Evolutionary conservation across 2,113 vertebrate species (phyloP), one percentile per base, ranked within the genome.

Genomic region (Dascyllus trimaculatus): DNA sequence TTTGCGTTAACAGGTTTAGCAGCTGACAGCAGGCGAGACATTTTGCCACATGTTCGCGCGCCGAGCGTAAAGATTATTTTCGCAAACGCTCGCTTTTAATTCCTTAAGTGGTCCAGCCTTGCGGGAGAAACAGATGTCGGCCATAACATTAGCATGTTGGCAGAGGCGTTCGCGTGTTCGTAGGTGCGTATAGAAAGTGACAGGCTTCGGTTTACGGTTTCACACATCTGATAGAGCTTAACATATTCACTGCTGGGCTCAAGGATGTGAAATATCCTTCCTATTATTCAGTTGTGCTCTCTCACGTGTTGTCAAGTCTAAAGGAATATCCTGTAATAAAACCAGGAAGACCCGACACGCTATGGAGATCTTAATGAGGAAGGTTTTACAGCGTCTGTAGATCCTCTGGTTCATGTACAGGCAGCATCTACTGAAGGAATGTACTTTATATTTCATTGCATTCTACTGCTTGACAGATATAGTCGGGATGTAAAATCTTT

Each of bases 151-250:
- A 54, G 18, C 53, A 3, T 71, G 22, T 19, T 66, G 63, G 38
- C 62, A 32, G 59, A 53, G n/a, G 4, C 35, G 14, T 17, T 32
- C 38, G 59, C 70, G 71, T 40, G 72, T 45, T 29, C 29, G 70
- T 51, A 18, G 49, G 2, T n/a, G n/a, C n/a, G n/a, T 57, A 56
- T 84, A 78, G 45, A 71, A 75, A 65, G 56, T 35, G 56, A 63
- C 19, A 49, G 3, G 56, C 11, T 29, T n/a, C 53, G 13, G 60
- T 84, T 81, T 61, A 69, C 19, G 51, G 69, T 67, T 71, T 68
- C 51, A 64, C 63, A 75, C 65, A 81, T 83, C 70, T 86, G 81
- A 88, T 77, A 58, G 25, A 62, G 78, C 60, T 87, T 88, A 84
- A 82, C 62, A 60, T 52, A 22, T 62, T 72, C 58, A 18, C 10